Evolutionary conservation across 2,797 vertebrate species (phyloP).

Genomic region (Propithecus perrieri): DNA sequence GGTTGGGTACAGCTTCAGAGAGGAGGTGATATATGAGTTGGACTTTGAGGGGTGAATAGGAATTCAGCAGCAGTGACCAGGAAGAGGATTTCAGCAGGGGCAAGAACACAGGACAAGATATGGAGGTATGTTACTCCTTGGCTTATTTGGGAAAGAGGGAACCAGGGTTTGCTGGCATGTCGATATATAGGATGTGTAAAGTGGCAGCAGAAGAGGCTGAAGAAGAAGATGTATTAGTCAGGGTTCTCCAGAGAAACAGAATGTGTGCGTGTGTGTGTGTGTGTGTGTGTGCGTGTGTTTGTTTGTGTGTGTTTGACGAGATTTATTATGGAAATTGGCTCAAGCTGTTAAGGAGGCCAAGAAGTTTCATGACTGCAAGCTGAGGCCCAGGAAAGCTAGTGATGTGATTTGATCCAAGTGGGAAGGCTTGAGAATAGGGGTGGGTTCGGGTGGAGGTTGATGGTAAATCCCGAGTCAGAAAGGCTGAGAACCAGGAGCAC

Average conservation of each 20-base stretch:
- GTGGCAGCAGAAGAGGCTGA: background rate
- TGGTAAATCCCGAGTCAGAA: background rate
- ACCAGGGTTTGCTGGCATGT: background rate
- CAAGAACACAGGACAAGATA: background rate
- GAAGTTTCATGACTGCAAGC: background rate
- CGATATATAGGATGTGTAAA: background rate
- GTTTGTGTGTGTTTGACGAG: too few species aligned
- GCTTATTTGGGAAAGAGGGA: background rate
- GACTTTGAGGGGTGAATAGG: background rate
- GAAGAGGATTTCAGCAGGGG: background rate
- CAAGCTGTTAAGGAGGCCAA: background rate
- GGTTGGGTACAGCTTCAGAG: conserved; percentile 25
- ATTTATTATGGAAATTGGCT: background rate
- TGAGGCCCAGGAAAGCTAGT: background rate
- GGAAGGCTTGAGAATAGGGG: background rate
- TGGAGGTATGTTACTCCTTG: background rate
- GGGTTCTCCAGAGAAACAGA: background rate
- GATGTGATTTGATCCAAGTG: background rate
- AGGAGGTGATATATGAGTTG: background rate
- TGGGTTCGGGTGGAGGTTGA: background rate
- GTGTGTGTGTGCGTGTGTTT: too few species aligned
- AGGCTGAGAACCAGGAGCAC: background rate
- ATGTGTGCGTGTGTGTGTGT: too few species aligned
- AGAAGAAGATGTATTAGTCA: background rate
- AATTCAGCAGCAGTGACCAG: background rate